Percentiles rank a stretch among this genome's conserved stretches.
phyloP scores from a whole-genome alignment of 2,888 invertebrate genomes.

The Osmoderma eremita region DNA sequence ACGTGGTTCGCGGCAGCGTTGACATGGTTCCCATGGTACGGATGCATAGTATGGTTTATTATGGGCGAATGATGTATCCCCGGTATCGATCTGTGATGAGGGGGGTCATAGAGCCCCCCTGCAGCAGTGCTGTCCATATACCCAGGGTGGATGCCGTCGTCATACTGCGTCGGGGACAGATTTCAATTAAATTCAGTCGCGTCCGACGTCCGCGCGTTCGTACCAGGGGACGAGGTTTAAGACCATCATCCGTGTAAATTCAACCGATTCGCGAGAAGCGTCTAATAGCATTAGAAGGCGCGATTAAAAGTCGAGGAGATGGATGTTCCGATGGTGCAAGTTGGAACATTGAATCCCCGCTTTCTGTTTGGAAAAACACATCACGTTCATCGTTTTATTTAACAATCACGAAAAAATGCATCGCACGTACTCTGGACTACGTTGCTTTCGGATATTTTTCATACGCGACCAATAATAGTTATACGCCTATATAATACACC shows the following conservation, averaged over 20 bases:
- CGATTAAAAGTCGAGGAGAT: slow-evolving; percentile 31
- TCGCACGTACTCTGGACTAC: slow-evolving; percentile 14
- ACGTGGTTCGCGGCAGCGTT: slow-evolving; percentile 83
- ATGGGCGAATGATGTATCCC: slow-evolving; percentile 83
- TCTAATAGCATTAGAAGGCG: slow-evolving; percentile 5
- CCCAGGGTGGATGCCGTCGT: slow-evolving; percentile 91
- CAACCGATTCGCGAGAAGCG: slow-evolving; percentile 21
- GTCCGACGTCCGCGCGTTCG: slow-evolving; percentile 23
- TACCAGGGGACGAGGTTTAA: slow-evolving; percentile 22
- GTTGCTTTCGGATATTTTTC: slow-evolving; percentile 17
- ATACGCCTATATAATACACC: no score
- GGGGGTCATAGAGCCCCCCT: slow-evolving; percentile 78
- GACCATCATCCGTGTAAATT: not conserved
- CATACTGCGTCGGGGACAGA: slow-evolving; percentile 73
- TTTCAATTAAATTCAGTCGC: slow-evolving; percentile 37
- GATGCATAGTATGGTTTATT: slow-evolving; percentile 83
- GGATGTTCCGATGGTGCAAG: slow-evolving; percentile 20
- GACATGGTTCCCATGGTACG: slow-evolving; percentile 77
- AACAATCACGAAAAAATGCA: slow-evolving; percentile 29
- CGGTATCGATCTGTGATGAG: slow-evolving; percentile 71
- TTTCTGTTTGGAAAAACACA: slow-evolving; percentile 26
- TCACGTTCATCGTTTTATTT: slow-evolving; percentile 36
- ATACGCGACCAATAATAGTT: slow-evolving; percentile 14
- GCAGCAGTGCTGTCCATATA: slow-evolving; percentile 80
- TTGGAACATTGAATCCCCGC: slow-evolving; percentile 19